Base-by-base conservation (phyloP, 2,113 vertebrate genomes). In the Cyprinodon brontotheroides region DNA sequence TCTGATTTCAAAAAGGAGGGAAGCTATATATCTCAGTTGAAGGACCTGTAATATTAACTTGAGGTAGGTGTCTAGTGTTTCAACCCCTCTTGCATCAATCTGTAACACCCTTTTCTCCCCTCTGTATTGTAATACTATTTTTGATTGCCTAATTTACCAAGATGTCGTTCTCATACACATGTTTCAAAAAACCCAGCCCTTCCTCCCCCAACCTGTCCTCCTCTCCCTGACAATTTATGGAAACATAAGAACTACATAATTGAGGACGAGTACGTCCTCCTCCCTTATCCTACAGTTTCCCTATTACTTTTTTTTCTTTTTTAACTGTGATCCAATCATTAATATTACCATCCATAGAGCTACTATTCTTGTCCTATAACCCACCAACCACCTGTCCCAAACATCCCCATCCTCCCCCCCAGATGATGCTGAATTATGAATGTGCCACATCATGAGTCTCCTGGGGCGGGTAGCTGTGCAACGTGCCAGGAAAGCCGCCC, bases 371-470 rank as follows among this genome's bases (percentile, higher is more conserved):
- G 20, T 72, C 62, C 76, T 70, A 63, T 60, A 72, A 71, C 9
- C 81, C 66, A 87, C 75, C 78, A 77, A 68, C 77, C 83, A 74
- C 78, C 71, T 74, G 59, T 67, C 80, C 78, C 78, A 89, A 85
- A 76, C 62, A 84, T 83, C 82, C 86, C 93, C 92, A 78, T 61
- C 87, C 77, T 77, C 74, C 91, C 86, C 91, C 95, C 94, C 95
- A 91, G 95, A 97, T 94, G 95, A 98, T 98, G 97, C 95, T 97
- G 97, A 98, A 98, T 95, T 97, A 99, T 98, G 97, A 97, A 95
- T 94, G 96, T 96, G 97, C 96, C 97, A 97, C 97, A 98, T 93
- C 96, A 98, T 98, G 97, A 99, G 95, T 98, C 96, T 98, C 96
- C 95, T 96, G 96, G 94, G 96, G 97, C 96, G 96, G 96, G 96